Conservation (phyloP, 2,797 vertebrate genomes). For the Crypturellus tataupa region DNA sequence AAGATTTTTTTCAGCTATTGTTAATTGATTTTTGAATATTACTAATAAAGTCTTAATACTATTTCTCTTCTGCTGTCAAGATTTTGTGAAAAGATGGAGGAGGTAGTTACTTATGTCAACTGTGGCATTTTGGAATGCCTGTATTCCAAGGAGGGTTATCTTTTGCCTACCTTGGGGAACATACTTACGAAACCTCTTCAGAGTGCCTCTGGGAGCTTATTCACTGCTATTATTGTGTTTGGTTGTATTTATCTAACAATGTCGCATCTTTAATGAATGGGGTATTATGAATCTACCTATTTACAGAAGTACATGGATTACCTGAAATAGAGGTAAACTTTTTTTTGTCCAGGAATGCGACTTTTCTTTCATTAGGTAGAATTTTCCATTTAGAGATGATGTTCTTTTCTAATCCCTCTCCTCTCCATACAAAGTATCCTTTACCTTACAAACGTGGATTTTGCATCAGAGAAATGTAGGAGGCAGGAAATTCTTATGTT, state of each 20-base stretch:
- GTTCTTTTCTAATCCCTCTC: neutral
- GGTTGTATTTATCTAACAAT: neutral
- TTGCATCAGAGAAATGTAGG: neutral
- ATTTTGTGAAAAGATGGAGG: neutral
- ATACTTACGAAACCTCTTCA: neutral
- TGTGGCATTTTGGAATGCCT: neutral
- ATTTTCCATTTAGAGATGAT: neutral
- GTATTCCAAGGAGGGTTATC: neutral
- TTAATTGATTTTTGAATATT: neutral
- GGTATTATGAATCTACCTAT: neutral
- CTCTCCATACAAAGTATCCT: neutral
- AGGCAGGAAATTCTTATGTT: slow-evolving; percentile 2
- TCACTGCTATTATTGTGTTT: neutral
- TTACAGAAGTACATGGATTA: neutral
- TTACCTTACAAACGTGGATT: neutral
- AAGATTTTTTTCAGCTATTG: neutral
- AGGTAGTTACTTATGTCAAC: neutral
- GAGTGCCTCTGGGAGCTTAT: neutral
- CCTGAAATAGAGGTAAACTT: neutral
- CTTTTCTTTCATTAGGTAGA: neutral
- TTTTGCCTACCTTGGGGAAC: neutral
- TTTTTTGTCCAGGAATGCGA: neutral
- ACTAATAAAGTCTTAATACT: neutral
- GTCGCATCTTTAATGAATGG: neutral
- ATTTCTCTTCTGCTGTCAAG: neutral